These are phyloP conservation scores for Drosophila seguyi DNA, from an alignment of 1,140 invertebrate genomes.

Conservation along the genomic window DNA sequence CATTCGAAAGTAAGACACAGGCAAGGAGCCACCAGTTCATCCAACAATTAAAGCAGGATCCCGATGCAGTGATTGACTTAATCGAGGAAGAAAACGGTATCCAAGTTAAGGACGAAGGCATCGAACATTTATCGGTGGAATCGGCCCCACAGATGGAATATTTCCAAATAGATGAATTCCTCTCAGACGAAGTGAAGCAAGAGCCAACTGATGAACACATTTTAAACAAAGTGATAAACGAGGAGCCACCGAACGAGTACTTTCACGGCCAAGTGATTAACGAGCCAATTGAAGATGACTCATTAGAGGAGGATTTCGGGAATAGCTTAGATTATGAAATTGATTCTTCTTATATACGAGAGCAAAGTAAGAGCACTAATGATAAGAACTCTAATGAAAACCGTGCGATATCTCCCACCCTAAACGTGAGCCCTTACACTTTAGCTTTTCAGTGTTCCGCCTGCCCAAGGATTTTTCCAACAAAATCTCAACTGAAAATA, in stretches of 20 bases:
- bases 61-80: not conserved
- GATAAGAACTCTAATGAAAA: not conserved
- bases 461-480: not conserved
- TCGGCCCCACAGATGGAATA: constrained; percentile 6
- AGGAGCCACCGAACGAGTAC: not conserved
- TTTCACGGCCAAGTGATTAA: too few species aligned
- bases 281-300: constrained; percentile 1
- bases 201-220: not conserved
- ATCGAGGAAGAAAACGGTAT: not conserved
- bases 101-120: not conserved
- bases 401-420: not conserved
- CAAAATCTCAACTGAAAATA: not conserved
- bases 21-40: not conserved
- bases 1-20: not conserved
- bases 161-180: constrained; percentile 7
- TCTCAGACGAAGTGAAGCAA: not conserved
- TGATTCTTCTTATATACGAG: constrained; percentile 1
- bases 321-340: not conserved
- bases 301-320: not conserved
- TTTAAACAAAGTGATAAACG: too few species aligned
- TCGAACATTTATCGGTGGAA: not conserved
- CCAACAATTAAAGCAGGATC: not conserved
- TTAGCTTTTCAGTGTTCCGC: not conserved
- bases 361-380: not conserved
- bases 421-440: too few species aligned